Evolutionary conservation across 2,113 vertebrate genomes (phyloP).

Genomic region (Riparia riparia): DNA sequence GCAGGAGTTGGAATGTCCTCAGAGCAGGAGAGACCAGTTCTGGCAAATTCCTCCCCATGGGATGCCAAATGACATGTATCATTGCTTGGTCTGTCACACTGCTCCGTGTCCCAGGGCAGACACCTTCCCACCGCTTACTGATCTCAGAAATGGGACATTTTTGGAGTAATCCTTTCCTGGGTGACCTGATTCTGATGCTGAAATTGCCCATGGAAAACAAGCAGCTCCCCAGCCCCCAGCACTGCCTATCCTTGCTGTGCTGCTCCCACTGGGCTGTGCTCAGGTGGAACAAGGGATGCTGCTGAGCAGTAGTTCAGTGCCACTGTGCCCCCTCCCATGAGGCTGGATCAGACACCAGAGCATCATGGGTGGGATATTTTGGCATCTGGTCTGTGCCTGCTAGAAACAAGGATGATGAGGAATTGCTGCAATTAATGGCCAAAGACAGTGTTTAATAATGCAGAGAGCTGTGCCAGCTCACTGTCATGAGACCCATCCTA

Average conservation of each 20-base stretch:
- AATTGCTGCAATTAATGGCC: neutral
- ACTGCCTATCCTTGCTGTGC: neutral
- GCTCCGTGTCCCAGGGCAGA: neutral
- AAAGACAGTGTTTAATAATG: neutral
- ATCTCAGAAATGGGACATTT: neutral
- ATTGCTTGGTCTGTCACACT: neutral
- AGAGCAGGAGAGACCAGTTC: slow-evolving; percentile 57
- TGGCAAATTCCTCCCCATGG: slow-evolving; percentile 23
- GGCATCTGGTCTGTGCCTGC: neutral
- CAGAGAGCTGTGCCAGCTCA: neutral
- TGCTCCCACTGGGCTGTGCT: neutral
- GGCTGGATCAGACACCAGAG: neutral
- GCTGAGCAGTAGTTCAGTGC: neutral
- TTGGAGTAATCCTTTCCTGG: neutral
- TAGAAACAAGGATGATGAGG: neutral
- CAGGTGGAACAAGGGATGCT: neutral
- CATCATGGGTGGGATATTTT: neutral
- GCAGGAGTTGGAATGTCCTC: slow-evolving; percentile 17
- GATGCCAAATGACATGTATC: slow-evolving; percentile 17
- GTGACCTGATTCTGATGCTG: neutral
- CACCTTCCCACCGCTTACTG: neutral
- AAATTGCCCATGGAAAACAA: neutral
- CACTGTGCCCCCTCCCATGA: fast-evolving
- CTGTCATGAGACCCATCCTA: fast-evolving
- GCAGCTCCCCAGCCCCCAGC: neutral